phyloP scores from a whole-genome alignment of 2,888 invertebrate genomes.

The Enoplolaimus lenunculus region DNA sequence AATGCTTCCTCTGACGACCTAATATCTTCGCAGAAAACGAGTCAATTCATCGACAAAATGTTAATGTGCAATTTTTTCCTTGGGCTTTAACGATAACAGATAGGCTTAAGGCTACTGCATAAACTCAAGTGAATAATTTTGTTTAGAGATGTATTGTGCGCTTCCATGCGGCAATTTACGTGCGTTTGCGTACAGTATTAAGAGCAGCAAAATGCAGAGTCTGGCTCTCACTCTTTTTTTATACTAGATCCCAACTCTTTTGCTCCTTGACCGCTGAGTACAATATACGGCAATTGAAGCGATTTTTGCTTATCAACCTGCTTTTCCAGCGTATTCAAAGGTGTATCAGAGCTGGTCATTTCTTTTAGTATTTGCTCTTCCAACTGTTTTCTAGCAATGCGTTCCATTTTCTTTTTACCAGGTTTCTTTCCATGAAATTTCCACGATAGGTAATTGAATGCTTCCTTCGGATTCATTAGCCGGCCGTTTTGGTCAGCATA shows the following conservation, averaged over 20 bases:
- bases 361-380: conserved; percentile 61
- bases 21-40: too few species aligned
- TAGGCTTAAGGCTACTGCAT: too few species aligned
- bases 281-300: conserved; percentile 77
- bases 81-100: too few species aligned
- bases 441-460: conserved; percentile 71
- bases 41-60: too few species aligned
- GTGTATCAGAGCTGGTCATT: conserved; percentile 51
- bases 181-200: too few species aligned
- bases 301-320: conserved; percentile 87
- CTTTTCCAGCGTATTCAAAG: conserved; percentile 80
- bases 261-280: conserved; percentile 59
- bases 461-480: conserved; percentile 80
- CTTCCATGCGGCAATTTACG: too few species aligned
- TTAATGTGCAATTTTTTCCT: too few species aligned
- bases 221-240: not conserved
- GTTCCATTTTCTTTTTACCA: conserved; percentile 93
- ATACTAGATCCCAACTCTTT: conserved; percentile 23
- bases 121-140: too few species aligned
- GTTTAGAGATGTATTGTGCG: too few species aligned
- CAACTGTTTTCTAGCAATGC: conserved; percentile 78
- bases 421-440: conserved; percentile 99
- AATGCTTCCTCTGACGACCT: too few species aligned
- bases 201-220: too few species aligned
- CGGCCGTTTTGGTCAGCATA: conserved; percentile 94